A percentile compares a stretch with the other conserved stretches of the same genome.
Evolutionary conservation across 2,797 vertebrate species (phyloP).

Genomic region (Falco concolor): DNA sequence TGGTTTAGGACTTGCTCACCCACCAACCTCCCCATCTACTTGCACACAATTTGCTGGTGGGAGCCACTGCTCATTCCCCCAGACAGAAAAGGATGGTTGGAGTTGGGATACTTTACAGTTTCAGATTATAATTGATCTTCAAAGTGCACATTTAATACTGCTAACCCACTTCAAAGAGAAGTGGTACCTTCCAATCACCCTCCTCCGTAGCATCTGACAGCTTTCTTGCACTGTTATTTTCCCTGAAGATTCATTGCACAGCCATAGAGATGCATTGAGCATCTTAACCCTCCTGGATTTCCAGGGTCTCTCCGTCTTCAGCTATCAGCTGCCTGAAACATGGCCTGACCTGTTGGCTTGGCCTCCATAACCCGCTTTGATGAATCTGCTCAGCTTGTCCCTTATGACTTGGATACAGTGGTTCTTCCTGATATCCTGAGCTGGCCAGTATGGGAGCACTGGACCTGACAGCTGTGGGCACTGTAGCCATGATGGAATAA

Average conservation of each 20-base stretch:
- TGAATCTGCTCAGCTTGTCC: background rate
- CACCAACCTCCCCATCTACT: background rate
- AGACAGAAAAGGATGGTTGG: background rate
- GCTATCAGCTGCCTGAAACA: background rate
- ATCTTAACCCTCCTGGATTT: background rate
- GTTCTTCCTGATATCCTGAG: background rate
- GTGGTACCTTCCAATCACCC: background rate
- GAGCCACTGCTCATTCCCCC: background rate
- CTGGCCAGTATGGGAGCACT: background rate
- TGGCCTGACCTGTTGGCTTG: background rate
- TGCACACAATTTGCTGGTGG: background rate
- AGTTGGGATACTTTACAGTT: background rate
- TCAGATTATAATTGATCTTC: background rate
- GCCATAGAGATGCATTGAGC: background rate
- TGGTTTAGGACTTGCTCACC: background rate
- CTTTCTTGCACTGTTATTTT: background rate
- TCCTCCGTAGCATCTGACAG: background rate
- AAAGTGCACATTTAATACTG: background rate
- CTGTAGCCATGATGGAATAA: background rate
- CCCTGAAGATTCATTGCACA: background rate
- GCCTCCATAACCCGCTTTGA: accelerated
- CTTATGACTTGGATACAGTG: background rate
- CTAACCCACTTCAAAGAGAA: background rate
- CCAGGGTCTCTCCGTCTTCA: background rate
- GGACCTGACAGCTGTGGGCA: slow-evolving; percentile 19